phyloP scores from a whole-genome alignment of 2,888 invertebrate species.

The Plebejus melissa region DNA sequence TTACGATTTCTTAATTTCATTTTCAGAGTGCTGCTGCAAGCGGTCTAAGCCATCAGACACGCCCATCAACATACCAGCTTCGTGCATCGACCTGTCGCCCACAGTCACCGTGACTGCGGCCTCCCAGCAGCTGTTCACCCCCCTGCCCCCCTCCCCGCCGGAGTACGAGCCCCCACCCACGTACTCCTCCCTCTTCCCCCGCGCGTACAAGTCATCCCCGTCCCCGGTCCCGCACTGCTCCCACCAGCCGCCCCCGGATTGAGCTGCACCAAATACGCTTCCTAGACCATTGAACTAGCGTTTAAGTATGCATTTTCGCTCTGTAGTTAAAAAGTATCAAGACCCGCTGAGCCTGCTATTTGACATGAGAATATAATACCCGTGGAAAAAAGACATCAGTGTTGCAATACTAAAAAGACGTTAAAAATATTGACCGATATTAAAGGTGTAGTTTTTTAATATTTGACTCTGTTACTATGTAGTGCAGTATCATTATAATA shows the following conservation, averaged over 20 bases:
- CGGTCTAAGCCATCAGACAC: conserved; percentile 70
- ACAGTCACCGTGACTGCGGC: conserved; percentile 64
- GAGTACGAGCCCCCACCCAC: conserved; percentile 83
- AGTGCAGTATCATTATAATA: background rate
- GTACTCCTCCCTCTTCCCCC: conserved; percentile 83
- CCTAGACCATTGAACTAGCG: conserved; percentile 27
- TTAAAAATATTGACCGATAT: no score
- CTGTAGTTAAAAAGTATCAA: conserved; percentile 11
- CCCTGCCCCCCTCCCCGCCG: conserved; percentile 71
- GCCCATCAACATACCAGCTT: conserved; percentile 66
- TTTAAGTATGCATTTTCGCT: background rate
- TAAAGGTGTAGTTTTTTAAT: no score
- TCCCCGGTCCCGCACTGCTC: conserved; percentile 71
- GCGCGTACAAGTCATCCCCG: conserved; percentile 67
- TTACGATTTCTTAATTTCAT: background rate
- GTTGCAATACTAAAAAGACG: background rate
- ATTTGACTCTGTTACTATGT: background rate
- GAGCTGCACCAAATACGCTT: conserved; percentile 40
- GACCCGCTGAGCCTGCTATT: background rate
- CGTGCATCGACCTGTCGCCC: conserved; percentile 69
- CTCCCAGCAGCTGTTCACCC: conserved; percentile 61
- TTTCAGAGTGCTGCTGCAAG: conserved; percentile 74
- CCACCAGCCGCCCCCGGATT: conserved; percentile 68
- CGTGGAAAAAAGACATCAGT: background rate
- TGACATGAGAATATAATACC: background rate